Evolutionary conservation across 1,140 invertebrate species (phyloP).

Genomic region (Drosophila nasuta): DNA sequence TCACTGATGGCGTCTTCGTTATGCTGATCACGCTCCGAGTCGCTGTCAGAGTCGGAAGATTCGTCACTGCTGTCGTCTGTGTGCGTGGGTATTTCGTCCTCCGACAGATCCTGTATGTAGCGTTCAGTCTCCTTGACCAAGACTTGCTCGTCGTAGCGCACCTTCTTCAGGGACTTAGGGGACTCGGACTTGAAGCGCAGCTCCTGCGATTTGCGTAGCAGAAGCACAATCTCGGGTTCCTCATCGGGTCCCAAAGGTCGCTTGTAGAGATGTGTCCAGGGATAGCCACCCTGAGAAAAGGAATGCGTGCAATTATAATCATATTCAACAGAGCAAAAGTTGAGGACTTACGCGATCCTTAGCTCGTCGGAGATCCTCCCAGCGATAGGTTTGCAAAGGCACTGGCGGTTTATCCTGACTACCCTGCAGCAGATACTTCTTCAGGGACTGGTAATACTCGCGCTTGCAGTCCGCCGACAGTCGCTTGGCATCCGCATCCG

Average conservation of each 20-base stretch:
- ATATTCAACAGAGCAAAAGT: background rate
- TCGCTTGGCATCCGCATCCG: slow-evolving; percentile 68
- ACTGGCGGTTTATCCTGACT: slow-evolving; percentile 86
- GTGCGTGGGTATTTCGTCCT: slow-evolving; percentile 66
- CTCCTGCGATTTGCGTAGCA: slow-evolving; percentile 82
- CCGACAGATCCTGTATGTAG: slow-evolving; percentile 80
- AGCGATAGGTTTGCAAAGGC: slow-evolving; percentile 89
- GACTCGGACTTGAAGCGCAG: slow-evolving; percentile 81
- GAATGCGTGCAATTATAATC: background rate
- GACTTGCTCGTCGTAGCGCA: slow-evolving; percentile 82
- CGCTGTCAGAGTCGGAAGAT: slow-evolving; percentile 62
- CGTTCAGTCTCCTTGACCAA: slow-evolving; percentile 80
- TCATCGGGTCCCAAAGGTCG: slow-evolving; percentile 85
- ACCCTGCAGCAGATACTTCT: slow-evolving; percentile 76
- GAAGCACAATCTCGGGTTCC: slow-evolving; percentile 85
- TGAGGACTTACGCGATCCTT: slow-evolving; percentile 77
- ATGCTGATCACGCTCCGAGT: slow-evolving; percentile 52
- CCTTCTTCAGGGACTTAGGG: slow-evolving; percentile 81
- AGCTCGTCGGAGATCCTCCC: slow-evolving; percentile 89
- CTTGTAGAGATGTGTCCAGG: slow-evolving; percentile 89
- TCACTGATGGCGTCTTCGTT: slow-evolving; percentile 80
- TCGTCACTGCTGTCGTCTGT: slow-evolving; percentile 64
- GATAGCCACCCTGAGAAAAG: slow-evolving; percentile 87
- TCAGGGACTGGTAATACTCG: slow-evolving; percentile 83
- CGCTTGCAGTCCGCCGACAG: slow-evolving; percentile 82